phyloP scores from a whole-genome alignment of 2,888 invertebrate species.

The Clanis bilineata region DNA sequence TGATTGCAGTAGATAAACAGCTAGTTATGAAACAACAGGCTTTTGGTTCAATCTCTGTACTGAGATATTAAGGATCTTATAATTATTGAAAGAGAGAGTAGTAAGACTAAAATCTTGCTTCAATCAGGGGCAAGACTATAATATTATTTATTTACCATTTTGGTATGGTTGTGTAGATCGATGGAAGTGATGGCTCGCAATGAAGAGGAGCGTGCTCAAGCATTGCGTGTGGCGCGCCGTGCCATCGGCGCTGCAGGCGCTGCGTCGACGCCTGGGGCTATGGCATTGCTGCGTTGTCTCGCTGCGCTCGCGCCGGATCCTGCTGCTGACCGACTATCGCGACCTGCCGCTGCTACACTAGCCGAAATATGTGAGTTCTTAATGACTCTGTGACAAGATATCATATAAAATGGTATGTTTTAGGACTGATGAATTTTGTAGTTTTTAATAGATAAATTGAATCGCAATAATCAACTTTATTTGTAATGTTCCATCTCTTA shows the following conservation, averaged over 20 bases:
- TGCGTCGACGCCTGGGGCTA: conserved; percentile 63
- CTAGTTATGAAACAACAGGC: too few species aligned
- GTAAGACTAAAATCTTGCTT: too few species aligned
- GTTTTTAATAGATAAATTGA: too few species aligned
- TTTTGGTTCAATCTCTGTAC: too few species aligned
- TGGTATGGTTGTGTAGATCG: conserved; percentile 79
- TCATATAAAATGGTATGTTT: not conserved
- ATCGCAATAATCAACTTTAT: too few species aligned
- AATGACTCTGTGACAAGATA: conserved; percentile 4
- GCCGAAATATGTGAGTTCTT: conserved; percentile 89
- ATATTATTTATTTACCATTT: not conserved
- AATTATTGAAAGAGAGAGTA: too few species aligned
- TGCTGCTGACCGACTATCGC: conserved; percentile 89
- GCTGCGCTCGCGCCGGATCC: conserved; percentile 90
- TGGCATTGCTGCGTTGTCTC: conserved; percentile 88
- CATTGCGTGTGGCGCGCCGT: conserved; percentile 86
- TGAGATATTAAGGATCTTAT: too few species aligned
- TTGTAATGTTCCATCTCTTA: too few species aligned
- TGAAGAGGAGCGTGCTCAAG: conserved; percentile 96
- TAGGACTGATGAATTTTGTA: too few species aligned
- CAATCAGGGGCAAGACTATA: too few species aligned
- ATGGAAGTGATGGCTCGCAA: conserved; percentile 94
- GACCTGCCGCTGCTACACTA: conserved; percentile 92
- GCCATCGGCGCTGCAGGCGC: conserved; percentile 53
- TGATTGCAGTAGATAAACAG: too few species aligned